Percentiles rank a stretch among this genome's conserved stretches.
Evolutionary conservation across 2,113 vertebrate species (phyloP).

Genomic region (Hepsetus odoe): DNA sequence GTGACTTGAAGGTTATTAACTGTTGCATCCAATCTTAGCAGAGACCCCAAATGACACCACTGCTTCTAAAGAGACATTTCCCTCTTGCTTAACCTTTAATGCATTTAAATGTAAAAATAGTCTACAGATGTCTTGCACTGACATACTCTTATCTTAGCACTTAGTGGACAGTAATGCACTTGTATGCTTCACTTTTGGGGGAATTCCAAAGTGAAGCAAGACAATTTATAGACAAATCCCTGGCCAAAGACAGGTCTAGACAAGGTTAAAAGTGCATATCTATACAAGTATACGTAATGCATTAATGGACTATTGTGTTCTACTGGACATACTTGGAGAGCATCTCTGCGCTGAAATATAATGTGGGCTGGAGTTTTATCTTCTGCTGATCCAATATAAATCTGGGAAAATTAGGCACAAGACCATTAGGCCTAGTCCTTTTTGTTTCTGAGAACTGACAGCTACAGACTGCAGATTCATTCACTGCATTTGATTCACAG

Average conservation of each 20-base stretch:
- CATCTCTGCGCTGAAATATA: conserved; percentile 11
- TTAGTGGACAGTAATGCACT: conserved; percentile 34
- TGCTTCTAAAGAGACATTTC: background rate
- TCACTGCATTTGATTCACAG: background rate
- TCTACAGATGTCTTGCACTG: conserved; percentile 1
- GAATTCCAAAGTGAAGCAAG: conserved; percentile 29
- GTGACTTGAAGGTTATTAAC: conserved; percentile 1
- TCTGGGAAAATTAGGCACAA: background rate
- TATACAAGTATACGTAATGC: conserved; percentile 28
- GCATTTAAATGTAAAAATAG: conserved; percentile 28
- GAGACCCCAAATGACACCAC: background rate
- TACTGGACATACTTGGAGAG: conserved; percentile 24
- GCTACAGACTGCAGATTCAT: background rate
- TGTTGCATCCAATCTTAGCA: background rate
- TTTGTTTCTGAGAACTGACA: background rate
- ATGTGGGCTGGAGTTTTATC: conserved; percentile 2
- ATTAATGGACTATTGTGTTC: conserved; percentile 27
- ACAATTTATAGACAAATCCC: conserved; percentile 34
- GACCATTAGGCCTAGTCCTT: background rate
- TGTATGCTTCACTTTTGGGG: conserved; percentile 39
- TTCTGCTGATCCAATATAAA: background rate
- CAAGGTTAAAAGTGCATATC: conserved; percentile 36
- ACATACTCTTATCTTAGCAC: conserved; percentile 29
- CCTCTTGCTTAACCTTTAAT: conserved; percentile 19
- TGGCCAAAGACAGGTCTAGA: conserved; percentile 33